phyloP scores from a whole-genome alignment of 2,888 invertebrate genomes.

The Metellina segmentata region DNA sequence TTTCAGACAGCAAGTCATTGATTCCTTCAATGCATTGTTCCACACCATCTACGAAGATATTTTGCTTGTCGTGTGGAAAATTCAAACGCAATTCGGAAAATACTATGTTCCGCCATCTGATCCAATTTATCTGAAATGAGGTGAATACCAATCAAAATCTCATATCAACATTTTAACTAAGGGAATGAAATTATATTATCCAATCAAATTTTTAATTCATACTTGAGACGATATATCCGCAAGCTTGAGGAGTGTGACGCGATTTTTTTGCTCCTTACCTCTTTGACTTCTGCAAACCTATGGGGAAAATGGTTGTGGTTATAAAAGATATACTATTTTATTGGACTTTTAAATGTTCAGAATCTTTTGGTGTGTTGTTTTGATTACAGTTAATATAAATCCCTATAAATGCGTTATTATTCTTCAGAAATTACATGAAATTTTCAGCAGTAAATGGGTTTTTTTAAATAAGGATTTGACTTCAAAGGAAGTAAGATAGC shows the following conservation, averaged over 20 bases:
- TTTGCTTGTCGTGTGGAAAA: conserved; percentile 56
- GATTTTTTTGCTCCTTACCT: neutral
- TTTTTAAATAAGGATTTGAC: too few relatives aligned
- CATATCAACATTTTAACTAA: too few relatives aligned
- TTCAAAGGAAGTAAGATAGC: too few relatives aligned
- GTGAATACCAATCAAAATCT: neutral
- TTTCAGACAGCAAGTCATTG: conserved; percentile 37
- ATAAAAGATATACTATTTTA: too few relatives aligned
- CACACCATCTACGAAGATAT: conserved; percentile 33
- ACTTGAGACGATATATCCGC: conserved; percentile 19
- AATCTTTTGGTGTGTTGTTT: too few relatives aligned
- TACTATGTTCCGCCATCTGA: conserved; percentile 64
- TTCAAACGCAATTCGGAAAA: conserved; percentile 54
- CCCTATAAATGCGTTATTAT: too few relatives aligned
- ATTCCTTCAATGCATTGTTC: conserved; percentile 25
- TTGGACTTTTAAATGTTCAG: too few relatives aligned
- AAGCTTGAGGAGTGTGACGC: neutral
- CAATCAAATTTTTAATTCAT: neutral
- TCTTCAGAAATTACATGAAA: too few relatives aligned
- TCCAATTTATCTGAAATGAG: conserved; percentile 59
- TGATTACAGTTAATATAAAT: too few relatives aligned
- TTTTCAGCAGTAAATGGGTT: too few relatives aligned
- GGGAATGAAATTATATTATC: neutral
- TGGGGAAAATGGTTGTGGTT: neutral
- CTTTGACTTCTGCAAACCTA: neutral